Percentiles rank a stretch among this genome's conserved stretches.
Conservation (phyloP, 2,797 vertebrate genomes). For the Alcedo quadribrachys region DNA sequence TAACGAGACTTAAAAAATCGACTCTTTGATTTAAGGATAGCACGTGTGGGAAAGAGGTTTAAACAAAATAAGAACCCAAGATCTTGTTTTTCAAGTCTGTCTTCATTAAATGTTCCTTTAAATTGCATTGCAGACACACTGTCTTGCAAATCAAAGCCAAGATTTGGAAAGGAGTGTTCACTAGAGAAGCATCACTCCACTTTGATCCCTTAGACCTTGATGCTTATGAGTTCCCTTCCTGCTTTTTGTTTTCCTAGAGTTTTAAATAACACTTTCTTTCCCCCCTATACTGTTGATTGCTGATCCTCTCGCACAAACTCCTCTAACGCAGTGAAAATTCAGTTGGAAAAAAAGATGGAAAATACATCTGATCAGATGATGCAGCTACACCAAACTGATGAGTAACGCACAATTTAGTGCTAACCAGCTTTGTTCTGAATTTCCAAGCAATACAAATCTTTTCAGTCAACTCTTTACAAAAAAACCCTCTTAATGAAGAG, state of each 20-base stretch:
- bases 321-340: background rate
- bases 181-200: background rate
- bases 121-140: background rate
- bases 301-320: background rate
- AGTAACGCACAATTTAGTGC: background rate
- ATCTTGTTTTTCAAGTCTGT: background rate
- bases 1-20: background rate
- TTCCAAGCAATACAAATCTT: background rate
- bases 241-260: background rate
- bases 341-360: background rate
- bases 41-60: background rate
- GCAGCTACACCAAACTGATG: background rate
- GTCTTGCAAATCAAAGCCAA: background rate
- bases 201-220: fast-evolving
- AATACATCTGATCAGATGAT: background rate
- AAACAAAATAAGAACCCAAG: background rate
- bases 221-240: background rate
- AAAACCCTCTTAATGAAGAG: background rate
- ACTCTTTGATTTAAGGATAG: background rate
- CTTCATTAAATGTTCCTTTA: background rate
- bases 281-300: background rate
- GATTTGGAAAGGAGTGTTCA: background rate
- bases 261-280: background rate
- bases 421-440: background rate
- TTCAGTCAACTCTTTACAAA: background rate